Evolutionary conservation across 23 tunicate species (phyloP).

Genomic region (Halocynthia aurantium): DNA sequence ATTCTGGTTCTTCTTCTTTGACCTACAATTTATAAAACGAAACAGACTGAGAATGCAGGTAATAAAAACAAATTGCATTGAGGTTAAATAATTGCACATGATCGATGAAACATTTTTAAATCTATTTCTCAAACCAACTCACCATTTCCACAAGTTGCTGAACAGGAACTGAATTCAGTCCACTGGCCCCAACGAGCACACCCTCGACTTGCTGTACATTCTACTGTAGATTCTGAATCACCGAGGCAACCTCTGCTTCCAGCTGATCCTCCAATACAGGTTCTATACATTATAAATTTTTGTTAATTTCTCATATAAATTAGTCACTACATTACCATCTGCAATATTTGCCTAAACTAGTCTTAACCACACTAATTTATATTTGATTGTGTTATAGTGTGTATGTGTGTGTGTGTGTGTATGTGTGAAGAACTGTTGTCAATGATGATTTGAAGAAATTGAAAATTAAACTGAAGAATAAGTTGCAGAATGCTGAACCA

Average conservation of each 20-base stretch:
- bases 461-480: no score
- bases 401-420: no score
- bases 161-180: neutral
- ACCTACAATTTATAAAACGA: neutral
- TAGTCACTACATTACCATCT: no score
- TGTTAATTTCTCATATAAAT: no score
- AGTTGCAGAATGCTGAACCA: no score
- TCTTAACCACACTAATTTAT: no score
- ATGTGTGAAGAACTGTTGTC: no score
- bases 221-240: neutral
- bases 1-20: constrained; percentile 4
- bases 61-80: neutral
- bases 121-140: neutral
- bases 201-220: neutral
- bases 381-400: no score
- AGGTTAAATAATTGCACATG: neutral
- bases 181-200: constrained; percentile 12
- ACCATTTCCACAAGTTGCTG: constrained; percentile 26
- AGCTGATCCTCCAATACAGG: constrained; percentile 17
- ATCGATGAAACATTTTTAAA: neutral
- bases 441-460: neutral
- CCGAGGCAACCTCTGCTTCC: constrained; percentile 9
- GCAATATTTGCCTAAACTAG: no score
- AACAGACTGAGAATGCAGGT: neutral
- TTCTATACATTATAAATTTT: no score